phyloP scores from a whole-genome alignment of 2,888 invertebrate genomes.

The Octodonta nipae region DNA sequence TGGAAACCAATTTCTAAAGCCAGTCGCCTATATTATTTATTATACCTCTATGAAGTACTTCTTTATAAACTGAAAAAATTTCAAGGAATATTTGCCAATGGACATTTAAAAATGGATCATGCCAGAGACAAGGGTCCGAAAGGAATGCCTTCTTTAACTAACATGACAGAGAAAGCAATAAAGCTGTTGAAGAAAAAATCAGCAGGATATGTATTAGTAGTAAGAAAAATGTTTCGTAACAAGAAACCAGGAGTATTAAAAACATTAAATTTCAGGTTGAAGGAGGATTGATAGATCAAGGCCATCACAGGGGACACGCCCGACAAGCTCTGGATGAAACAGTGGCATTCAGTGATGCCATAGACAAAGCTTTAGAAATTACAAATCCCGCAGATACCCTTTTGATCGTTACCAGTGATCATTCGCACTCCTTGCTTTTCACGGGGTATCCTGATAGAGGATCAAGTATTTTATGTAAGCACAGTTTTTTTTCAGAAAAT shows the following conservation, averaged over 20 bases:
- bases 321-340: constrained; percentile 68
- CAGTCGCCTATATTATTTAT: no score
- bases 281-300: constrained; percentile 75
- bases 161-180: constrained; percentile 69
- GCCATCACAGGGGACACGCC: constrained; percentile 71
- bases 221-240: no score
- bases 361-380: constrained; percentile 49
- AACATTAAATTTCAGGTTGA: constrained; percentile 49
- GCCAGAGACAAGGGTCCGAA: constrained; percentile 47
- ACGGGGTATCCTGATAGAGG: constrained; percentile 65
- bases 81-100: constrained; percentile 69
- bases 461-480: constrained; percentile 53
- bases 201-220: constrained; percentile 62
- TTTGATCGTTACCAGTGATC: constrained; percentile 74
- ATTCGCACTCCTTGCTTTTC: constrained; percentile 64
- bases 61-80: no score
- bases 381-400: constrained; percentile 46
- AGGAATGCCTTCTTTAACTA: constrained; percentile 64
- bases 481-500: no score
- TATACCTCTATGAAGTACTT: no score
- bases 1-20: no score
- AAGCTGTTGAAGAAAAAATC: constrained; percentile 50
- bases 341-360: constrained; percentile 63
- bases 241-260: no score
- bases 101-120: constrained; percentile 62